These are phyloP conservation scores for Torymus auratus DNA, from an alignment of 2,888 invertebrate species.

Conservation along the genomic window DNA sequence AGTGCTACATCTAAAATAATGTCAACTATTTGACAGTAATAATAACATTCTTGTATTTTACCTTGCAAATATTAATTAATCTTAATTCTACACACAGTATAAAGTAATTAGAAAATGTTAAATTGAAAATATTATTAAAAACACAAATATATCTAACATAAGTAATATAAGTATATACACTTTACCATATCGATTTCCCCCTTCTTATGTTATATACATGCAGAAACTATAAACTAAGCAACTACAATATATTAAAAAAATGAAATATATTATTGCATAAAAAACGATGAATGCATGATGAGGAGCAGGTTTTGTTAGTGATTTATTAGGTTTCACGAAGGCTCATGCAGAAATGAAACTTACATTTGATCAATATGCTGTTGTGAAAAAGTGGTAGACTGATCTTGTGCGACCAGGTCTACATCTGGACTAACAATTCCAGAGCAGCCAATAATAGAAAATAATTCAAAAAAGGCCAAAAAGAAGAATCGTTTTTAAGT, in stretches of 20 bases:
- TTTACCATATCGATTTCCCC: conserved; percentile 40
- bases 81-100: neutral
- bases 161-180: conserved; percentile 35
- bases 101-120: neutral
- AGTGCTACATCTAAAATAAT: no score
- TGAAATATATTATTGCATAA: conserved; percentile 29
- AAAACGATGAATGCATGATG: conserved; percentile 39
- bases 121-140: conserved; percentile 20
- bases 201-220: conserved; percentile 42
- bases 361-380: conserved; percentile 68
- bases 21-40: no score
- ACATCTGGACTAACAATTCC: conserved; percentile 71
- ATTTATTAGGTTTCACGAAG: conserved; percentile 31
- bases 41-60: no score
- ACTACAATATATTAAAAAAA: conserved; percentile 38
- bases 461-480: conserved; percentile 62
- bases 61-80: no score
- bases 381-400: conserved; percentile 63
- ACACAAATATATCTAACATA: conserved; percentile 2
- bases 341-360: conserved; percentile 63
- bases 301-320: conserved; percentile 29
- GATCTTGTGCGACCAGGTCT: conserved; percentile 70
- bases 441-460: conserved; percentile 66
- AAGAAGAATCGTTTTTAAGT: conserved; percentile 59
- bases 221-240: conserved; percentile 43